phyloP scores from a whole-genome alignment of 2,888 invertebrate genomes.

The Meliscaeva auricollis region DNA sequence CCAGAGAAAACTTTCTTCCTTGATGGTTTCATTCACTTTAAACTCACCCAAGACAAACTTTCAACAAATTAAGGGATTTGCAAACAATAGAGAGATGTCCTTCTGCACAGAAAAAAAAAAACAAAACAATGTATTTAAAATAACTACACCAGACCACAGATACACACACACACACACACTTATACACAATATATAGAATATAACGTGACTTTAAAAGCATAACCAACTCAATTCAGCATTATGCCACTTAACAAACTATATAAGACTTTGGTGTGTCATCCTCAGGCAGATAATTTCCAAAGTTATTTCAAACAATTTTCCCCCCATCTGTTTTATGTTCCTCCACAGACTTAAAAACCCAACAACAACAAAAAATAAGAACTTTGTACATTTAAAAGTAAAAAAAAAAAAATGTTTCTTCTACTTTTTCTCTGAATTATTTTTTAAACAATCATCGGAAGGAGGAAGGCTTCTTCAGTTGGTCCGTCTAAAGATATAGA shows the following conservation, averaged over 20 bases:
- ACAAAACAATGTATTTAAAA: not conserved
- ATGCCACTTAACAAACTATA: slow-evolving; percentile 51
- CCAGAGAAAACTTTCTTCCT: slow-evolving; percentile 15
- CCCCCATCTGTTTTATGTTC: slow-evolving; percentile 24
- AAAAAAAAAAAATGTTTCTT: slow-evolving; percentile 9
- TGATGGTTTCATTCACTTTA: slow-evolving; percentile 3
- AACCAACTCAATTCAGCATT: slow-evolving; percentile 55
- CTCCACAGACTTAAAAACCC: not conserved
- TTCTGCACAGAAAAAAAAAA: slow-evolving; percentile 3
- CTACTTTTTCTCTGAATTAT: not conserved
- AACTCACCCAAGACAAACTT: slow-evolving; percentile 34
- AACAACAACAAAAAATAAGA: slow-evolving; percentile 14
- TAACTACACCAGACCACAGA: not conserved
- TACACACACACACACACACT: not conserved
- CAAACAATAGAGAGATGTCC: slow-evolving; percentile 47
- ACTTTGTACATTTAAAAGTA: not conserved
- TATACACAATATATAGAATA: slow-evolving; percentile 40
- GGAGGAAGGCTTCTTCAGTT: not conserved
- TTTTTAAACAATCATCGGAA: slow-evolving; percentile 53
- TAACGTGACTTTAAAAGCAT: slow-evolving; percentile 53
- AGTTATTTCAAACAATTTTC: slow-evolving; percentile 65
- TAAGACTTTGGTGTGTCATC: slow-evolving; percentile 61
- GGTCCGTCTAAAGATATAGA: slow-evolving; percentile 30
- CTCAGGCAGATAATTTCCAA: slow-evolving; percentile 67
- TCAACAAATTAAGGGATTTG: slow-evolving; percentile 60